phyloP scores from a whole-genome alignment of 2,797 vertebrate genomes.

The Ctenopoma kingsleyae region DNA sequence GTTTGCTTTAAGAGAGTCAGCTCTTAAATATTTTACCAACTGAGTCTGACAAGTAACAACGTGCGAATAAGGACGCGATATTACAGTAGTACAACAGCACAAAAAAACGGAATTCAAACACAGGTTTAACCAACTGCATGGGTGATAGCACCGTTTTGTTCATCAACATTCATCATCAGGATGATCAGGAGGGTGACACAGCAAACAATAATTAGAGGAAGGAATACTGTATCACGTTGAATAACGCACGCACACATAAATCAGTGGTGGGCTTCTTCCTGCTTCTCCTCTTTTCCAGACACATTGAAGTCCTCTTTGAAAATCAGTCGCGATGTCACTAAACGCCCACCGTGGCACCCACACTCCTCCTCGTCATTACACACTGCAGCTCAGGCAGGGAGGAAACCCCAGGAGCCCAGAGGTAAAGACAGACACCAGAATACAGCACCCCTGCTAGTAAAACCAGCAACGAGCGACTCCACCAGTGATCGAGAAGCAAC shows the following conservation, averaged over 20 bases:
- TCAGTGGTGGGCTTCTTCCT: slow-evolving; percentile 12
- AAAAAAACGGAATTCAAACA: slow-evolving; percentile 22
- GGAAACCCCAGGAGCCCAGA: slow-evolving; percentile 42
- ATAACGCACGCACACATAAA: background rate
- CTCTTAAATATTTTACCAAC: slow-evolving; percentile 25
- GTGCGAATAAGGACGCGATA: slow-evolving; percentile 16
- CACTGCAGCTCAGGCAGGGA: slow-evolving; percentile 60
- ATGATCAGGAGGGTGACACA: slow-evolving; percentile 31
- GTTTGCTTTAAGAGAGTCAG: slow-evolving; percentile 33
- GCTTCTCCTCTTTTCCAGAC: slow-evolving; percentile 19
- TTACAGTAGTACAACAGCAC: slow-evolving; percentile 21
- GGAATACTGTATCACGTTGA: slow-evolving; percentile 33
- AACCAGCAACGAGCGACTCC: slow-evolving; percentile 45
- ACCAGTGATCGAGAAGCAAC: slow-evolving; percentile 54
- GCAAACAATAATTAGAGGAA: slow-evolving; percentile 17
- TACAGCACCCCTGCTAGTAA: slow-evolving; percentile 64
- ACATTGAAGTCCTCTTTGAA: slow-evolving; percentile 60
- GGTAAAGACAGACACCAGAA: slow-evolving; percentile 56
- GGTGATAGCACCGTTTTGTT: slow-evolving; percentile 76
- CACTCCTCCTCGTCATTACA: slow-evolving; percentile 46
- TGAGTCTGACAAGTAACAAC: slow-evolving; percentile 37
- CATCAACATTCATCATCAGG: slow-evolving; percentile 46
- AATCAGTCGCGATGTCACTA: slow-evolving; percentile 43
- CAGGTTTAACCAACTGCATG: slow-evolving; percentile 48
- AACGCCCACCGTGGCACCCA: slow-evolving; percentile 47